These are phyloP conservation scores for Leptopilina myrica DNA, from an alignment of 2,888 invertebrate species.

Conservation along the genomic window DNA sequence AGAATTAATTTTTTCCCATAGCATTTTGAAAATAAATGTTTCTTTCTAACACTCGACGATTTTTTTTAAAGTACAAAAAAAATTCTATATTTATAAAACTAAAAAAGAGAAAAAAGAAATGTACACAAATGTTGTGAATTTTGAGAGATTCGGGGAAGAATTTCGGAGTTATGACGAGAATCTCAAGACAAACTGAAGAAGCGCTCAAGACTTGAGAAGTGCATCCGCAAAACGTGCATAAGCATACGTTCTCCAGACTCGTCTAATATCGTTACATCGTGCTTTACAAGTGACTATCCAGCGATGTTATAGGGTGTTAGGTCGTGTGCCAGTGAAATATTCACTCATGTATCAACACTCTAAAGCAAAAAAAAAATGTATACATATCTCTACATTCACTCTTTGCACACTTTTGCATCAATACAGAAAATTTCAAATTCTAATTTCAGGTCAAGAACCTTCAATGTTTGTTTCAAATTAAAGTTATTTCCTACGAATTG, in stretches of 20 bases:
- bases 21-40: too few relatives aligned
- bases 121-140: neutral
- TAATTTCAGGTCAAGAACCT: neutral
- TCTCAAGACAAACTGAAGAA: slow-evolving; percentile 29
- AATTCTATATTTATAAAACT: too few relatives aligned
- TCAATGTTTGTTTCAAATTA: too few relatives aligned
- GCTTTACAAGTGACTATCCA: slow-evolving; percentile 58
- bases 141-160: neutral
- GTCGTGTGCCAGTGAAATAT: slow-evolving; percentile 35
- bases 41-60: too few relatives aligned
- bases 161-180: slow-evolving; percentile 15
- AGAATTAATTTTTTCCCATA: too few relatives aligned
- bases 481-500: too few relatives aligned
- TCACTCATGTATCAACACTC: slow-evolving; percentile 13
- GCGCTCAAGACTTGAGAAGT: slow-evolving; percentile 40
- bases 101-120: neutral
- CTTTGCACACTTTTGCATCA: neutral
- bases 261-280: slow-evolving; percentile 57
- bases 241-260: slow-evolving; percentile 51
- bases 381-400: too few relatives aligned
- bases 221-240: slow-evolving; percentile 52
- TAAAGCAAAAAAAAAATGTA: too few relatives aligned
- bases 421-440: neutral
- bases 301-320: slow-evolving; percentile 51
- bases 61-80: too few relatives aligned